Evolutionary conservation across 2,113 vertebrate genomes (phyloP).

Genomic region (Nothocercus julius): DNA sequence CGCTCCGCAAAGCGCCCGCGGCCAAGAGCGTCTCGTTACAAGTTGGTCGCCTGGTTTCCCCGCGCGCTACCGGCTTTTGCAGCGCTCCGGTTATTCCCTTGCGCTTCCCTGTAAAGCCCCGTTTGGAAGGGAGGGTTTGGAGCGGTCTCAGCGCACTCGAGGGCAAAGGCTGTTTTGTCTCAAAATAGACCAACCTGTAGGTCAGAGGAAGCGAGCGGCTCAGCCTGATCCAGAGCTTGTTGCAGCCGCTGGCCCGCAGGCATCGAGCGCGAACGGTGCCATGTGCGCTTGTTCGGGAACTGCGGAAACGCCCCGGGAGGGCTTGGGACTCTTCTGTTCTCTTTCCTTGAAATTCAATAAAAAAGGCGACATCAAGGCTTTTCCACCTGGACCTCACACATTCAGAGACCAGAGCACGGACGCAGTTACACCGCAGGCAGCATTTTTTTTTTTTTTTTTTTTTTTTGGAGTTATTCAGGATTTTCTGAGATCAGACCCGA

Average conservation of each 20-base stretch:
- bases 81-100: too few species aligned
- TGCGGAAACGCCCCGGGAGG: background rate
- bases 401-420: background rate
- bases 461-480: background rate
- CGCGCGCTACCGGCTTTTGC: too few species aligned
- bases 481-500: background rate
- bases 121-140: background rate
- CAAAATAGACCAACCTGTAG: background rate
- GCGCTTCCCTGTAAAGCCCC: too few species aligned
- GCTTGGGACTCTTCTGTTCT: background rate
- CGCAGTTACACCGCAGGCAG: background rate
- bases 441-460: background rate
- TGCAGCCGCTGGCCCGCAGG: slow-evolving; percentile 28
- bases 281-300: background rate
- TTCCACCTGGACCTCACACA: background rate
- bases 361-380: background rate
- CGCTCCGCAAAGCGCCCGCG: too few species aligned
- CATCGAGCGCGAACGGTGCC: background rate
- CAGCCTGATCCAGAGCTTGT: background rate
- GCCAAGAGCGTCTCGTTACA: too few species aligned
- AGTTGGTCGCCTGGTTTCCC: too few species aligned
- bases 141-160: background rate
- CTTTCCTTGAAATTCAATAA: background rate
- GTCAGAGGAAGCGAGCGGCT: background rate
- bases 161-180: background rate